Conservation (phyloP, 2,113 vertebrate species). For the Proterorhinus semilunaris region DNA sequence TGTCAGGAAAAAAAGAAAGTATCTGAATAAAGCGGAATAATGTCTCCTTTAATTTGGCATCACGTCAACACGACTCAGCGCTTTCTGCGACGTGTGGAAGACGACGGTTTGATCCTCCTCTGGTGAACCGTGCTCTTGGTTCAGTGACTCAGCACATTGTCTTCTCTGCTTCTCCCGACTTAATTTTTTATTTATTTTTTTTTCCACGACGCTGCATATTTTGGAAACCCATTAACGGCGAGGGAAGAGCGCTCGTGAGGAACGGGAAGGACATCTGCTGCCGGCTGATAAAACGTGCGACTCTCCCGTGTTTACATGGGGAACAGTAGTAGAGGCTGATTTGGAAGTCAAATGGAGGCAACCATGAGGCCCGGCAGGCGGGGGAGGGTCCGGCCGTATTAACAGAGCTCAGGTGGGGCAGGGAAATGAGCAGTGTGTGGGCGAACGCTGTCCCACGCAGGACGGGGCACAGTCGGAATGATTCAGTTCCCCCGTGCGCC, state of each 20-base stretch:
- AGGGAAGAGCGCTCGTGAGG: background rate
- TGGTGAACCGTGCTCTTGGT: background rate
- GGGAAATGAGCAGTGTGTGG: too few species aligned
- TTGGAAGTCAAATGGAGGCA: conserved; percentile 3
- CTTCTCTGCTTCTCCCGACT: background rate
- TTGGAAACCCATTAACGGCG: conserved; percentile 12
- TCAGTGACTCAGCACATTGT: background rate
- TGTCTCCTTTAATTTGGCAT: background rate
- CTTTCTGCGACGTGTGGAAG: background rate
- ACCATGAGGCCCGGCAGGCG: background rate
- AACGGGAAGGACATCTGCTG: background rate
- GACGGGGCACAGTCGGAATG: too few species aligned
- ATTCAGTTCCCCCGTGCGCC: too few species aligned
- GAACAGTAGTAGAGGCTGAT: background rate
- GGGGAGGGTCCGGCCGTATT: too few species aligned
- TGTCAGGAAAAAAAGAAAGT: too few species aligned
- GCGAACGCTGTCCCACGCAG: too few species aligned
- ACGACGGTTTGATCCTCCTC: conserved; percentile 6
- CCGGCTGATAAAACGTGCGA: background rate
- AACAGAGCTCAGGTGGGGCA: too few species aligned
- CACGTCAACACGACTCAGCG: conserved; percentile 15
- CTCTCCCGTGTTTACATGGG: background rate
- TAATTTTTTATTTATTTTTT: too few species aligned
- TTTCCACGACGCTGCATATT: conserved; percentile 7
- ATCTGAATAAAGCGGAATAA: too few species aligned